phyloP scores from a whole-genome alignment of 1,140 invertebrate species.

The Drosophila paulistorum region DNA sequence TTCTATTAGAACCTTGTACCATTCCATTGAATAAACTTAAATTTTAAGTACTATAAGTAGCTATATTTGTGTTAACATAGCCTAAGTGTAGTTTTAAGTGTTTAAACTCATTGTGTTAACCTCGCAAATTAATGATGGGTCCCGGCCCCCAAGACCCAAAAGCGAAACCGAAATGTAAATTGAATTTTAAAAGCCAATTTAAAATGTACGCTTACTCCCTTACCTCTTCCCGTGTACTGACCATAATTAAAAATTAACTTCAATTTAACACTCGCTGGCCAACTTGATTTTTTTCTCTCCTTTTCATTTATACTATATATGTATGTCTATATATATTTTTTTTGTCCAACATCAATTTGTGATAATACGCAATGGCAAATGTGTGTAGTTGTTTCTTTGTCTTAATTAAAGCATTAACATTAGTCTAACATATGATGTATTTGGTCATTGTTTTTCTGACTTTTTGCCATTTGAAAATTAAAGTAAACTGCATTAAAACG shows the following conservation, averaged over 20 bases:
- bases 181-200: constrained; percentile 81
- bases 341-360: constrained; percentile 25
- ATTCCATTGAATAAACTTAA: too few relatives aligned
- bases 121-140: constrained; percentile 61
- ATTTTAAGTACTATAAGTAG: too few relatives aligned
- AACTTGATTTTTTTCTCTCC: constrained; percentile 50
- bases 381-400: constrained; percentile 25
- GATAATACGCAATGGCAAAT: constrained; percentile 19
- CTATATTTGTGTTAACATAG: too few relatives aligned
- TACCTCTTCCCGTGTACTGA: background rate
- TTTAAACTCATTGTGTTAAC: constrained; percentile 26
- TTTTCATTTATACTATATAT: constrained; percentile 11
- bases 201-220: constrained; percentile 49
- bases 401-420: constrained; percentile 47
- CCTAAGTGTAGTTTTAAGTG: background rate
- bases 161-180: constrained; percentile 73
- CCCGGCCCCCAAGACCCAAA: constrained; percentile 30
- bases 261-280: constrained; percentile 70
- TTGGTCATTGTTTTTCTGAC: constrained; percentile 28
- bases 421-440: constrained; percentile 5
- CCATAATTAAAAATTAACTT: constrained; percentile 80
- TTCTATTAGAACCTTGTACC: too few relatives aligned
- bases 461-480: constrained; percentile 48
- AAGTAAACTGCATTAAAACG: constrained; percentile 52
- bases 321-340: too few relatives aligned